Percentiles rank a stretch among this genome's conserved stretches.
These are phyloP conservation scores for Thalassarche chlororhynchos DNA, from an alignment of 2,113 vertebrate species.

Conservation along the genomic window DNA sequence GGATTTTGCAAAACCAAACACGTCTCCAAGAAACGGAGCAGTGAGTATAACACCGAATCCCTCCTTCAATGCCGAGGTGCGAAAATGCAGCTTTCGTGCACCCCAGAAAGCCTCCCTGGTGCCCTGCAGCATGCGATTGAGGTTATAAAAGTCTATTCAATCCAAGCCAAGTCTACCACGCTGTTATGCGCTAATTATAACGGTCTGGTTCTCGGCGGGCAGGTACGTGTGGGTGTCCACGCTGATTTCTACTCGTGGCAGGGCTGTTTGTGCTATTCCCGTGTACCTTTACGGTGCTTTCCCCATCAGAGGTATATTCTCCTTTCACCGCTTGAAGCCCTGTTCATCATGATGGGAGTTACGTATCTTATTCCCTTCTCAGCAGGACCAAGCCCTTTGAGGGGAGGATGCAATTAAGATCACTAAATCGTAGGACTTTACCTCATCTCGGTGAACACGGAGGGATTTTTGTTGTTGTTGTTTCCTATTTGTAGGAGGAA, in stretches of 20 bases:
- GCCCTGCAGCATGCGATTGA: fast-evolving
- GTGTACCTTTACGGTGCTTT: not conserved
- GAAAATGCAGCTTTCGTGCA: not conserved
- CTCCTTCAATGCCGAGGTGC: not conserved
- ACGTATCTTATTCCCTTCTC: not conserved
- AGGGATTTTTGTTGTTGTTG: not conserved
- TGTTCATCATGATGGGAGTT: not conserved
- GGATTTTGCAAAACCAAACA: not conserved
- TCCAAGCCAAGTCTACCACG: not conserved
- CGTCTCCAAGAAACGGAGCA: not conserved
- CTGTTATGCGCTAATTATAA: no score
- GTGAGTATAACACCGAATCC: not conserved
- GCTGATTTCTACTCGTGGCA: not conserved
- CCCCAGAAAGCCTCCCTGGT: not conserved
- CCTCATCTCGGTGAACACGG: not conserved
- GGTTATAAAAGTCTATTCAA: not conserved
- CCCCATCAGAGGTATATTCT: not conserved
- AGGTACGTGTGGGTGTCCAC: not conserved
- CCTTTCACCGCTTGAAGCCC: not conserved
- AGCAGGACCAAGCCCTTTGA: not conserved
- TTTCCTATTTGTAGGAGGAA: constrained; percentile 19
- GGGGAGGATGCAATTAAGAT: not conserved
- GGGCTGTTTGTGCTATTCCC: not conserved
- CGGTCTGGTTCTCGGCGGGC: not conserved
- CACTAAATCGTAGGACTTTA: not conserved